phyloP scores from a whole-genome alignment of 1,140 invertebrate species.

The Drosophila nannoptera region DNA sequence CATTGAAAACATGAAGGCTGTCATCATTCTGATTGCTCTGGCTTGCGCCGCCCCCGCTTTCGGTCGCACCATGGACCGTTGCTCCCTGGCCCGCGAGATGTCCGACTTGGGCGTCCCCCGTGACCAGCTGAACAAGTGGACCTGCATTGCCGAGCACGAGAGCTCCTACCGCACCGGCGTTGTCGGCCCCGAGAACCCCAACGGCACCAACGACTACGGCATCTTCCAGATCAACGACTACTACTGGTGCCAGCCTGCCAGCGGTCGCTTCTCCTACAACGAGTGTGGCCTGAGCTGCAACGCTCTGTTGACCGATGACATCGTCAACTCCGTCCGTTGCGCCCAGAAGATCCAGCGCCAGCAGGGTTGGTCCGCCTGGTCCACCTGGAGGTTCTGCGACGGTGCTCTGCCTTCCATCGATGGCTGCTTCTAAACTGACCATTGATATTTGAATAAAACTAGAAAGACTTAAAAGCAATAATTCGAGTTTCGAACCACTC shows the following conservation, averaged over 20 bases:
- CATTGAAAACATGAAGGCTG: constrained; percentile 40
- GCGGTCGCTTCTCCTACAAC: constrained; percentile 48
- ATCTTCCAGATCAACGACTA: constrained; percentile 70
- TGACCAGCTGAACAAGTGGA: constrained; percentile 38
- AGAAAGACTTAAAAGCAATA: not conserved
- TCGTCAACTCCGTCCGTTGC: constrained; percentile 47
- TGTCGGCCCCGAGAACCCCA: constrained; percentile 43
- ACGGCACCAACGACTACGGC: constrained; percentile 65
- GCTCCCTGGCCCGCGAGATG: constrained; percentile 68
- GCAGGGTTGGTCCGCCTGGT: constrained; percentile 64
- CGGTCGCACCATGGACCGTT: constrained; percentile 63
- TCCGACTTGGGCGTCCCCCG: constrained; percentile 39
- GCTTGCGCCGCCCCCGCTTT: constrained; percentile 32
- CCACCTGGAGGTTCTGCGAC: constrained; percentile 49
- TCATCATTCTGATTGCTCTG: constrained; percentile 45
- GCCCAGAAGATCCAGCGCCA: constrained; percentile 41
- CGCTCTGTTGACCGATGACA: constrained; percentile 44
- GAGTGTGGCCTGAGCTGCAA: constrained; percentile 40
- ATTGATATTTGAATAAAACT: constrained; percentile 4
- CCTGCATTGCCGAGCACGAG: constrained; percentile 57
- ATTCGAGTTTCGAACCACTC: constrained; percentile 1
- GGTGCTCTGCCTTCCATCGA: constrained; percentile 52
- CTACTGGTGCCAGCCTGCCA: constrained; percentile 64
- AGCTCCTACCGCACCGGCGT: constrained; percentile 47
- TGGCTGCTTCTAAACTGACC: constrained; percentile 48